Evolutionary conservation across 2,113 vertebrate genomes (phyloP).

Genomic region (Candoia aspera): DNA sequence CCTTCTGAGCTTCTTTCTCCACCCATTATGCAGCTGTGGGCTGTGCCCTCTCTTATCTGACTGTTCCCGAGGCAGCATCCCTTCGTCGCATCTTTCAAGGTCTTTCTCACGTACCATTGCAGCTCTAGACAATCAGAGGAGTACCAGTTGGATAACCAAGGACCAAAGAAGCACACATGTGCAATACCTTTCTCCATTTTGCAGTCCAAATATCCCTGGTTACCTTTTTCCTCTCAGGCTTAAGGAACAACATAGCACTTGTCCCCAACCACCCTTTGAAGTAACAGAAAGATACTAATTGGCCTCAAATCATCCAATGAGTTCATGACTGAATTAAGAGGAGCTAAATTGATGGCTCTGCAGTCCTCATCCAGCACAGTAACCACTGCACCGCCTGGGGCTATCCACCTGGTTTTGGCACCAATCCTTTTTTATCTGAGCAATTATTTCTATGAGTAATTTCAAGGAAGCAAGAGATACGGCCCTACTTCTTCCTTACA

Average conservation of each 20-base stretch:
- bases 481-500: neutral
- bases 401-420: neutral
- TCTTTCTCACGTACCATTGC: no score
- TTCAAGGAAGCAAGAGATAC: neutral
- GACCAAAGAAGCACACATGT: neutral
- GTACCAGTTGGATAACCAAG: neutral
- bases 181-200: neutral
- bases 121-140: neutral
- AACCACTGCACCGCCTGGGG: neutral
- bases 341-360: neutral
- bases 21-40: no score
- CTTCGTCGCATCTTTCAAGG: no score
- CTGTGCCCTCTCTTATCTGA: no score
- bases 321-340: neutral
- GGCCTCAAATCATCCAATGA: neutral
- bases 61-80: no score
- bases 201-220: neutral
- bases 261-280: neutral
- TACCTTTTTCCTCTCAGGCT: neutral
- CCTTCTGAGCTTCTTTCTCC: no score
- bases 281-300: neutral
- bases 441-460: neutral
- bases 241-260: neutral
- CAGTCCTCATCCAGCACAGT: neutral
- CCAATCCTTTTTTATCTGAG: neutral